Conservation (phyloP, 2,888 invertebrate genomes). For the Ecliptopera silaceata region DNA sequence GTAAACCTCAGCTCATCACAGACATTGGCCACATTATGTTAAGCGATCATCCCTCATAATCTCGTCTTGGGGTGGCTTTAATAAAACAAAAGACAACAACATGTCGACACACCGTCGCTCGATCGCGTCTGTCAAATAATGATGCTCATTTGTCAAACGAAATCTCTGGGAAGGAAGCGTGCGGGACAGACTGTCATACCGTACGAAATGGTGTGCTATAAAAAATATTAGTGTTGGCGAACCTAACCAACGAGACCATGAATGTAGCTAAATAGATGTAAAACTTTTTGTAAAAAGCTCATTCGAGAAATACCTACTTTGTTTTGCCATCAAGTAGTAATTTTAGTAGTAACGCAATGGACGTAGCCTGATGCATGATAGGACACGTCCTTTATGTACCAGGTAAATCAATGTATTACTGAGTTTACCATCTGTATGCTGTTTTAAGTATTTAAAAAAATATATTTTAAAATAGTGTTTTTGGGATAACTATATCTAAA, state of each 20-base stretch:
- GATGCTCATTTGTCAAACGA: slow-evolving; percentile 80
- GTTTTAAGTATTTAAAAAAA: no score
- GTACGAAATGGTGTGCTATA: background rate
- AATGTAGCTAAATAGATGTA: no score
- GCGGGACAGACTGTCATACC: slow-evolving; percentile 2
- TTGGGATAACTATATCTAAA: no score
- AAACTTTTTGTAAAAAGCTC: no score
- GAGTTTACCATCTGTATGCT: no score
- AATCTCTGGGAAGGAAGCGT: slow-evolving; percentile 46
- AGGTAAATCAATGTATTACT: no score
- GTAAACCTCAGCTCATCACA: slow-evolving; percentile 47
- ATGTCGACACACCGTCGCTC: slow-evolving; percentile 65
- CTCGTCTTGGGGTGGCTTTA: slow-evolving; percentile 65
- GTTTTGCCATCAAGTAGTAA: no score
- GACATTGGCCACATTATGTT: slow-evolving; percentile 48
- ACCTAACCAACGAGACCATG: background rate
- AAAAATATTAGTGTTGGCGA: background rate
- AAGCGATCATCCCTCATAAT: slow-evolving; percentile 60
- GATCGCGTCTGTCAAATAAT: slow-evolving; percentile 80
- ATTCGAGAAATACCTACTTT: no score
- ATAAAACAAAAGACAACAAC: slow-evolving; percentile 81
- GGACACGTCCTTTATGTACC: no score
- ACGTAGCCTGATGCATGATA: no score
- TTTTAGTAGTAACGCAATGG: no score
- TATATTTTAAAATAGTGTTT: no score